Evolutionary conservation across 1,140 invertebrate species (phyloP), one percentile per base, ranked within the genome.

Genomic region (Magallana gigas): DNA sequence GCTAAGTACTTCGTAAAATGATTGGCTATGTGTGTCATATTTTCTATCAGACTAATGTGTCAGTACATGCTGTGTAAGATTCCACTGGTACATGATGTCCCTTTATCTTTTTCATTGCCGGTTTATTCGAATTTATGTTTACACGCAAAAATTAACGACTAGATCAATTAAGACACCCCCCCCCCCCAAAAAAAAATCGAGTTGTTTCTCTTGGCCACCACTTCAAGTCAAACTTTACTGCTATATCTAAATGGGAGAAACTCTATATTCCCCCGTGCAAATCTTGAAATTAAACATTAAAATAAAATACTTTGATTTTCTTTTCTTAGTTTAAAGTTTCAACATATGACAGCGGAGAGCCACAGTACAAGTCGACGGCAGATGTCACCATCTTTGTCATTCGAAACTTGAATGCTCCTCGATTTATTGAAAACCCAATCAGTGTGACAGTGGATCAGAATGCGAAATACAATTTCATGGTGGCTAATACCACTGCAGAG

Each of bases 381-480:
- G 80, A 89, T 84, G 90, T 91, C 0, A 85, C 56, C 3, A 84
- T 91, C 14, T 82, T 64, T 81, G 88, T 91, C 3, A 83, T 48
- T 3, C 89, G 90, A 60, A 93, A 93, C 85, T 85, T 85, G 6
- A 87, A 86, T 64, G 83, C 83, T 7, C 92, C 92, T 23, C 16
- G 64, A 5, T 92, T 92, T 68, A 16, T 58, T 0, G 5, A 84
- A 14, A 64, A 58, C 57, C 62, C 89, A 1, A 92, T 91, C 58
- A 56, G n/a, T 23, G 56, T 68, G 7, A 59, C 87, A 4, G 57
- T 90, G 97, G 98, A 1, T 89, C 90, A 87, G 87, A 93, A 91
- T 83, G 89, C 90, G 48, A 83, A 71, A 14, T 68, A 84, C 80
- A 85, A 85, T 18, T 59, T 18, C 18, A 11, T 88, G 23, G 88